phyloP scores from a whole-genome alignment of 2,888 invertebrate genomes.

The Patella pellucida region DNA sequence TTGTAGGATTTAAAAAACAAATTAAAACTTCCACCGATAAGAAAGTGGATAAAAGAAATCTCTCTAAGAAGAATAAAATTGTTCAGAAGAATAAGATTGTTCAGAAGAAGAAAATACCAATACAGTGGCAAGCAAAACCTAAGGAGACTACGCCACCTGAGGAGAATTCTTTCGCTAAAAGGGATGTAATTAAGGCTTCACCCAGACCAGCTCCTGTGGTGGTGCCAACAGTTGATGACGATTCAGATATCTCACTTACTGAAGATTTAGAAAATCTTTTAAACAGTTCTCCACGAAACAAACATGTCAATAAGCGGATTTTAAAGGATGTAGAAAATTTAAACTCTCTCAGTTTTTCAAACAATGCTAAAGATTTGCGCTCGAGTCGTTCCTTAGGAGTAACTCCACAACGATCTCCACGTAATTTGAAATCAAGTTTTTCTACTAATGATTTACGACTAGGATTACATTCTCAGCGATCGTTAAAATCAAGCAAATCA shows the following conservation, averaged over 20 bases:
- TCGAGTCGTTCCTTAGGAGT: neutral
- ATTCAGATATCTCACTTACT: neutral
- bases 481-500: neutral
- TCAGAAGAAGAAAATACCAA: neutral
- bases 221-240: neutral
- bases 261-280: neutral
- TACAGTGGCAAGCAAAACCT: slow-evolving; percentile 1
- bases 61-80: neutral
- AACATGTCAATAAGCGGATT: neutral
- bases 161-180: neutral
- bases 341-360: neutral
- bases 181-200: neutral
- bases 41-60: neutral
- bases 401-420: neutral
- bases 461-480: neutral
- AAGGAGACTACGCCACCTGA: neutral
- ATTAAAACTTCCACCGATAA: neutral
- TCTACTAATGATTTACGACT: neutral
- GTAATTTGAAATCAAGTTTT: neutral
- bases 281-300: neutral
- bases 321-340: neutral
- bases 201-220: neutral
- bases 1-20: slow-evolving; percentile 5
- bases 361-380: neutral
- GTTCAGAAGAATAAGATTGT: neutral